Conservation (phyloP, 2,888 invertebrate genomes). For the Noctua fimbriata region DNA sequence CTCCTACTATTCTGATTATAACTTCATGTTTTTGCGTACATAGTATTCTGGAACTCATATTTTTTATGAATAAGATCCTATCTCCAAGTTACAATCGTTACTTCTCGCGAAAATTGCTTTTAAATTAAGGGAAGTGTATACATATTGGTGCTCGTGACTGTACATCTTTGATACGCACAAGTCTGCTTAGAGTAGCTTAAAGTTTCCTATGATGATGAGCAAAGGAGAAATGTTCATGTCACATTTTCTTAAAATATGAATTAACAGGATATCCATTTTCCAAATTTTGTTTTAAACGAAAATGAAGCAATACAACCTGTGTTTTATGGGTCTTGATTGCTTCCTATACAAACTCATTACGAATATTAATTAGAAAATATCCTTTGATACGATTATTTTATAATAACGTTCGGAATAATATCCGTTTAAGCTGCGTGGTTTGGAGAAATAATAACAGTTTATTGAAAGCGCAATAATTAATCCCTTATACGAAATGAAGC, state of each 20-base stretch:
- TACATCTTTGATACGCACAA: conserved; percentile 65
- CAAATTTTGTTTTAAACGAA: conserved; percentile 20
- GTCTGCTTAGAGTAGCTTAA: conserved; percentile 52
- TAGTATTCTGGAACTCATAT: no score
- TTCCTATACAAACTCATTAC: conserved; percentile 57
- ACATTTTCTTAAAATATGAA: conserved; percentile 68
- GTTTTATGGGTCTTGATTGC: conserved; percentile 25
- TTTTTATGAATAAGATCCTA: no score
- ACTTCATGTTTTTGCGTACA: no score
- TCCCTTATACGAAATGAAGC: conserved; percentile 15
- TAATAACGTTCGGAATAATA: conserved; percentile 42
- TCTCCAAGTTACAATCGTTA: no score
- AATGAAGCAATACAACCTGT: conserved; percentile 26
- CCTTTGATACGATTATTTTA: conserved; percentile 52
- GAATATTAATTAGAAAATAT: conserved; percentile 64
- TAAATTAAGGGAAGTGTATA: no score
- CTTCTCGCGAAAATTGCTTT: no score
- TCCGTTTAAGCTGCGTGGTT: conserved; percentile 25
- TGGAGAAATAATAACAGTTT: conserved; percentile 49
- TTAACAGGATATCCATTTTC: conserved; percentile 38
- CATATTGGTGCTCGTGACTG: no score
- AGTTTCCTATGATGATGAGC: conserved; percentile 56
- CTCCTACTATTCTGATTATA: no score
- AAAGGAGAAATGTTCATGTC: conserved; percentile 66
- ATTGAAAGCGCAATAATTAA: conserved; percentile 44